Percentiles rank a stretch among this genome's conserved stretches.
Conservation (phyloP, 2,888 invertebrate genomes). For the Hyppa rectilinea region DNA sequence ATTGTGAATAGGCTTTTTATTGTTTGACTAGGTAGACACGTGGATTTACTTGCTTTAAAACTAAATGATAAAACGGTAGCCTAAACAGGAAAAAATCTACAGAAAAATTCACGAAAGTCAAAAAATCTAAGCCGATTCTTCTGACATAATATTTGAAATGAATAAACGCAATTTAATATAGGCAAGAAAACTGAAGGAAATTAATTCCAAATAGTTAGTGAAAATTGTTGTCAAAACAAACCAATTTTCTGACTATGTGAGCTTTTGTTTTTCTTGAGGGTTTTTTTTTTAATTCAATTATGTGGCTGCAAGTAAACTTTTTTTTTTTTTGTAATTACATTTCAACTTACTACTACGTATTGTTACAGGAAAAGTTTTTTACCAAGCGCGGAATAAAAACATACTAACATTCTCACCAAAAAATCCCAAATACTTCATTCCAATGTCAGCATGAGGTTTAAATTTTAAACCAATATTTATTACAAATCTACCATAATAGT, state of each 20-base stretch:
- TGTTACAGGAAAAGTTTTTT: neutral
- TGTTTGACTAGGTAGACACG: slow-evolving; percentile 62
- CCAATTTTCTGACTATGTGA: too few species aligned
- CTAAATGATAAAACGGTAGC: neutral
- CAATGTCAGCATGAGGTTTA: slow-evolving; percentile 37
- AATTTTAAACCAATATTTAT: slow-evolving; percentile 35
- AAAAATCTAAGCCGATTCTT: neutral
- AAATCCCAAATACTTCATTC: slow-evolving; percentile 15
- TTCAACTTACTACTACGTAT: neutral
- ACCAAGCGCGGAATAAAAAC: neutral
- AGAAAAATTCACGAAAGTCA: rapidly evolving
- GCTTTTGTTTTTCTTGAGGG: too few species aligned
- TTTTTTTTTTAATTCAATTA: too few species aligned
- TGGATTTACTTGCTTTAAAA: slow-evolving; percentile 14
- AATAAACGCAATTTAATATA: too few species aligned
- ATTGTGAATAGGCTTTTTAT: slow-evolving; percentile 69
- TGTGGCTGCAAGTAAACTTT: too few species aligned
- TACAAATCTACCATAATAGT: slow-evolving; percentile 27
- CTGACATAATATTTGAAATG: neutral
- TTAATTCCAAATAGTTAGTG: neutral
- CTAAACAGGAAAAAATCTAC: neutral
- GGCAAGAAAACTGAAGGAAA: neutral
- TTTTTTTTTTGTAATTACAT: too few species aligned
- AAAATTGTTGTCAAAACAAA: too few species aligned
- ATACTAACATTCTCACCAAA: slow-evolving; percentile 18